phyloP scores from a whole-genome alignment of 2,888 invertebrate species.

The Lepidocyrtinus sp. region DNA sequence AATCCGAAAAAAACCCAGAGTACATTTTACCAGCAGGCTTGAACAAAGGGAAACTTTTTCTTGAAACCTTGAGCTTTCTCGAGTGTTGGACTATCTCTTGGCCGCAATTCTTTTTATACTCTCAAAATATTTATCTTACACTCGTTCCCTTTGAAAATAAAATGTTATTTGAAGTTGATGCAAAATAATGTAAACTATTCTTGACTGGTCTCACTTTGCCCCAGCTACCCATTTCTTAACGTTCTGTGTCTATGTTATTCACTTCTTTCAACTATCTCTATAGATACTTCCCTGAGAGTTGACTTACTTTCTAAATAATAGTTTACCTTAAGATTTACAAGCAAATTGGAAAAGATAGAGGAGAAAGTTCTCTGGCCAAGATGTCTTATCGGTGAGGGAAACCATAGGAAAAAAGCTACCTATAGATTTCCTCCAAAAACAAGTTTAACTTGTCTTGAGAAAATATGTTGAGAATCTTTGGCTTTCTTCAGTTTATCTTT shows the following conservation, averaged over 20 bases:
- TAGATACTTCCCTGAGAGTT: no score
- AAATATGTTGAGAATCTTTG: constrained; percentile 40
- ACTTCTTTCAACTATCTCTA: not conserved
- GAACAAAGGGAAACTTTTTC: no score
- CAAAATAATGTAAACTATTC: not conserved
- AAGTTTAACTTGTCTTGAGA: no score
- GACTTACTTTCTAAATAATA: no score
- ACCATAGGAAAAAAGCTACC: constrained; percentile 1
- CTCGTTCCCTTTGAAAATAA: not conserved
- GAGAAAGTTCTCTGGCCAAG: not conserved
- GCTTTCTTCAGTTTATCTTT: constrained; percentile 5
- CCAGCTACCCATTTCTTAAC: not conserved
- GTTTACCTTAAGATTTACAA: not conserved
- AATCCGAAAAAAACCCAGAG: no score
- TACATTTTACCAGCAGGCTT: no score
- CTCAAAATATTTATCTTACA: not conserved
- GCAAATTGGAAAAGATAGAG: not conserved
- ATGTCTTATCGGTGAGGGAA: not conserved
- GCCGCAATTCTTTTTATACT: not conserved
- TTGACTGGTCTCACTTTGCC: not conserved
- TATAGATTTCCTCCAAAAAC: not conserved
- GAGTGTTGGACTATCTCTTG: not conserved
- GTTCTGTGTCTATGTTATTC: not conserved
- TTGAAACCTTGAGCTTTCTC: not conserved
- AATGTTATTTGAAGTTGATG: not conserved